Base-by-base conservation (phyloP, 2,888 invertebrate species). In the Clitarchus hookeri region DNA sequence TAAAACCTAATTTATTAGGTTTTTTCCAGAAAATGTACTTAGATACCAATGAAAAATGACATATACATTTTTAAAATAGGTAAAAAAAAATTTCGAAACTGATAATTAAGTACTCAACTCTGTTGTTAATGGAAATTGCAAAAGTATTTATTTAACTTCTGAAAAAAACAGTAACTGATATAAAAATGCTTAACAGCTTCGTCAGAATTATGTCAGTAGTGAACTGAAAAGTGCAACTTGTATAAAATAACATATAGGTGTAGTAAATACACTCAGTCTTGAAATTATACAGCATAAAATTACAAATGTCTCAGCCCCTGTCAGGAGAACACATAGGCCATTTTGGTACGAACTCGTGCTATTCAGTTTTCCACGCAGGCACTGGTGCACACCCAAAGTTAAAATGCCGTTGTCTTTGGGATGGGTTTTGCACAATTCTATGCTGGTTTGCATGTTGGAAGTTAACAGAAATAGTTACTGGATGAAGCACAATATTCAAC, bases 381-480 rank as follows among this genome's bases (percentile, higher is more conserved):
- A 85, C 23, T 16, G 85, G 65, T 11, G 79, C 79, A 11, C 54
- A 80, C 8, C n/a, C 23, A 92, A 92, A 92, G 92, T 92, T 92
- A 92, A 93, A 93, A 92, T 93, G 93, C 91, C 91, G 93, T 92
- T 92, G 93, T 92, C 92, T 44, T 91, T 91, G n/a, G 90, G 89
- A 3, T 91, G 91, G 84, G 84, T 87, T 12, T 91, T 82, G 86
- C 53, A 23, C n/a, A n/a, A 48, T 44, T 36, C 85, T 84, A 44
- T 85, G 53, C 80, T 86, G 53, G 26, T 78, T 78, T 78, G 84
- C 19, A 26, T 86, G 91, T 86, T 91, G 91, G 89, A 96, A 97
- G 92, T 96, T 96, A n/a, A 97, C 97, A 90, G 96, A 96, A 87
- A 98, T 97, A 87, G 97, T 97, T 89, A 98, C 96, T 6, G 97